phyloP scores from a whole-genome alignment of 1,140 invertebrate species.

The Brachionus paranguensis region DNA sequence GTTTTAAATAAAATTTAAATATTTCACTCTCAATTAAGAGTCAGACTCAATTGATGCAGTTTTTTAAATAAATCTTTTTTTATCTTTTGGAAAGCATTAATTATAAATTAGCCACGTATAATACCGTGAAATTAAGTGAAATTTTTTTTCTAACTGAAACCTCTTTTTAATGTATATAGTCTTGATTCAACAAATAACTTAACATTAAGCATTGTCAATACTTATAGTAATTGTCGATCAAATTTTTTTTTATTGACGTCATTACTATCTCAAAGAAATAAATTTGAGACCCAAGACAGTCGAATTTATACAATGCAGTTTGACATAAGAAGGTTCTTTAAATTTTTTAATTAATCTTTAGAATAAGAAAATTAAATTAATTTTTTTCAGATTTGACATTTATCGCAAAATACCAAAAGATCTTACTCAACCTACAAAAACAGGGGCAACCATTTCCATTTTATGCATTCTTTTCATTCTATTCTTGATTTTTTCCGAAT shows the following conservation, averaged over 20 bases:
- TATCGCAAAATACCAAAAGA: constrained; percentile 65
- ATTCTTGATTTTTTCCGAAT: constrained; percentile 60
- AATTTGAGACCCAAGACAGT: background rate
- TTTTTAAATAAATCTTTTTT: background rate
- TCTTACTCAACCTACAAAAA: constrained; percentile 62
- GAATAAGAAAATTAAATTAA: background rate
- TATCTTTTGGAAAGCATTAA: background rate
- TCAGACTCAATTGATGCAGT: background rate
- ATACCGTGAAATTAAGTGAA: background rate
- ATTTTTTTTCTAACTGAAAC: background rate
- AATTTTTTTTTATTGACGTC: background rate
- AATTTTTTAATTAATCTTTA: background rate
- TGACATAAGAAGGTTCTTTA: constrained; percentile 31
- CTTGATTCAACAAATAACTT: background rate
- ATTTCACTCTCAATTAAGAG: too few species aligned
- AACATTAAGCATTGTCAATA: background rate
- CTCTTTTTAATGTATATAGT: background rate
- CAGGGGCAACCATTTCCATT: constrained; percentile 62
- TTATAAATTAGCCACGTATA: background rate
- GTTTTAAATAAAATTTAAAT: too few species aligned
- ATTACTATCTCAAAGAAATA: background rate
- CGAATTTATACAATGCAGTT: constrained; percentile 14
- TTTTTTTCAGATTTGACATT: constrained; percentile 58
- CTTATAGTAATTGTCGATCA: background rate
- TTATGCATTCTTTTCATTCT: constrained; percentile 60